These are phyloP conservation scores for Lepidurus arcticus DNA, from an alignment of 1,140 invertebrate genomes.

Conservation along the genomic window DNA sequence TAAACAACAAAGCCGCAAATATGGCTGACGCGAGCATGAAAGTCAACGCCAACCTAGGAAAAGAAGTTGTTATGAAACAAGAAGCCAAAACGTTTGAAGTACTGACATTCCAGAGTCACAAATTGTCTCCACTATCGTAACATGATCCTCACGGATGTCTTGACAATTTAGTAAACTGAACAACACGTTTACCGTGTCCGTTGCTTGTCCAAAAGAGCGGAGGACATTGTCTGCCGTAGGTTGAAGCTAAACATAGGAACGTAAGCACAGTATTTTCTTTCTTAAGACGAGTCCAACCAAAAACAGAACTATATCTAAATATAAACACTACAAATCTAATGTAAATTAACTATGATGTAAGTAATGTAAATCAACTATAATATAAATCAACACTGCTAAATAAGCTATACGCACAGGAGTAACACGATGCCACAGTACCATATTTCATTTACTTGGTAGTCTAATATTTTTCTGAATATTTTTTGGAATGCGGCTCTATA, in stretches of 20 bases:
- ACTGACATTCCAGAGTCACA: conserved; percentile 72
- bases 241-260: conserved; percentile 32
- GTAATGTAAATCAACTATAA: too few species aligned
- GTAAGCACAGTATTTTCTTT: background rate
- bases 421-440: too few species aligned
- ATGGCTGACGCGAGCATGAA: conserved; percentile 79
- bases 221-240: conserved; percentile 31
- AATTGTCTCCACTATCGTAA: conserved; percentile 63
- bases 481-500: too few species aligned
- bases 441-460: too few species aligned
- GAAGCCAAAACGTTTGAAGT: conserved; percentile 24
- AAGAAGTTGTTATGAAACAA: conserved; percentile 34
- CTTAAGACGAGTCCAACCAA: too few species aligned
- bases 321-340: too few species aligned
- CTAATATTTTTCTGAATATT: too few species aligned
- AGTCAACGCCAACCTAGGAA: conserved; percentile 59
- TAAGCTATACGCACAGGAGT: too few species aligned
- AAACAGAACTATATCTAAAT: too few species aligned
- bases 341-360: too few species aligned
- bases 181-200: conserved; percentile 43
- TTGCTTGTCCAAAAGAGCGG: conserved; percentile 38
- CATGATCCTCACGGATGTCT: conserved; percentile 69
- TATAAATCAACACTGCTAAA: too few species aligned
- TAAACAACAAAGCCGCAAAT: conserved; percentile 77
- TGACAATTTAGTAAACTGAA: conserved; percentile 72